Percentiles rank a stretch among this genome's conserved stretches.
These are phyloP conservation scores for Steinernema carpocapsae DNA, from an alignment of 2,888 invertebrate species.

Conservation along the genomic window DNA sequence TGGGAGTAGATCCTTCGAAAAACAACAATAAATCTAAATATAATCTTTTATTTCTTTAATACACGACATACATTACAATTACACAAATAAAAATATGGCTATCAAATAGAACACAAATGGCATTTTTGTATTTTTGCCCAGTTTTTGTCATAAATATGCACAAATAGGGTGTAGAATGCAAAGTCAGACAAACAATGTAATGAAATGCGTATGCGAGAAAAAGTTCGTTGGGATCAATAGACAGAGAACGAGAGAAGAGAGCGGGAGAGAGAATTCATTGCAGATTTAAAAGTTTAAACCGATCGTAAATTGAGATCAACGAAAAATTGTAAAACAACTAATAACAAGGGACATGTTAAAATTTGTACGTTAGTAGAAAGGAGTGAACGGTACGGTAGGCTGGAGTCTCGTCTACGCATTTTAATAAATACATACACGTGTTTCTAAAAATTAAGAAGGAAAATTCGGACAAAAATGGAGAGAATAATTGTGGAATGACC, in stretches of 20 bases:
- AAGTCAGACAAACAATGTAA: background rate
- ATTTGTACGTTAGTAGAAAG: slow-evolving; percentile 9
- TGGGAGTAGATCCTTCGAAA: no score
- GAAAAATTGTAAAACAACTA: background rate
- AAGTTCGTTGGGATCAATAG: slow-evolving; percentile 19
- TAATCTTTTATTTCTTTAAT: slow-evolving; percentile 19
- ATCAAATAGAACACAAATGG: no score
- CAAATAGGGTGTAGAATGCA: background rate
- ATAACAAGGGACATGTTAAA: slow-evolving; percentile 14
- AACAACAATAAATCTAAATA: slow-evolving; percentile 8
- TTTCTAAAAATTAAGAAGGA: slow-evolving; percentile 1
- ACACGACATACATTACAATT: background rate
- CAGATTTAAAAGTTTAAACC: background rate
- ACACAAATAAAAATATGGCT: slow-evolving; percentile 24
- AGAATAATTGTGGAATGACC: slow-evolving; percentile 22
- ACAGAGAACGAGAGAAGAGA: no score
- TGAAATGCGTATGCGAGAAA: background rate
- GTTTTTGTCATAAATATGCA: slow-evolving; percentile 29
- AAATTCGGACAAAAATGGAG: slow-evolving; percentile 1
- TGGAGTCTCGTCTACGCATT: slow-evolving; percentile 21
- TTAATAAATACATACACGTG: slow-evolving; percentile 34
- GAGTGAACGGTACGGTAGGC: background rate
- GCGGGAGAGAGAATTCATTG: background rate
- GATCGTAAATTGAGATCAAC: slow-evolving; percentile 12
- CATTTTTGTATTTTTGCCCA: slow-evolving; percentile 16